These are phyloP conservation scores for Macrobrachium nipponense DNA, from an alignment of 1,140 invertebrate genomes.

Conservation along the genomic window DNA sequence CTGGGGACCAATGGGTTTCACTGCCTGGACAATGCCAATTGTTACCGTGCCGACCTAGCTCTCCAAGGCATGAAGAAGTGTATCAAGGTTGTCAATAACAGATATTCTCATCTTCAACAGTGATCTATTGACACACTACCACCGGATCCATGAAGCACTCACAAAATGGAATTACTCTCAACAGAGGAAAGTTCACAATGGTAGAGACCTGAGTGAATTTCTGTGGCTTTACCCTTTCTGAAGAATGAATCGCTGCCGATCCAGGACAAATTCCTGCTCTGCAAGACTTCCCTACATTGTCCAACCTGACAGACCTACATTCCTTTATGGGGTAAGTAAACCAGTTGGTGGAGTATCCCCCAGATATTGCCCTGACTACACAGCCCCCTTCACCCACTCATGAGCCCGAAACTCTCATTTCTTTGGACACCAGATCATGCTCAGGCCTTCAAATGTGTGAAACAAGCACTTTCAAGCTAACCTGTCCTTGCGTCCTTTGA, in stretches of 20 bases:
- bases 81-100: too few species aligned
- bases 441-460: conserved; percentile 44
- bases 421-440: conserved; percentile 53
- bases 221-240: too few species aligned
- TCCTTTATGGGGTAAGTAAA: too few species aligned
- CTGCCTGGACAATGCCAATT: background rate
- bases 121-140: background rate
- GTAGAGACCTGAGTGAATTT: too few species aligned
- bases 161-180: background rate
- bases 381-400: conserved; percentile 57
- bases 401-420: conserved; percentile 25
- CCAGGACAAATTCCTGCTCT: too few species aligned
- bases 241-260: too few species aligned
- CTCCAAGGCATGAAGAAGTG: too few species aligned
- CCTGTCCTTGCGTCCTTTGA: conserved; percentile 45
- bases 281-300: too few species aligned
- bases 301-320: too few species aligned
- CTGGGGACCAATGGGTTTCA: background rate
- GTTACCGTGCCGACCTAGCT: too few species aligned
- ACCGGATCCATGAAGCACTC: background rate
- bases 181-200: background rate
- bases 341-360: too few species aligned
- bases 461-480: too few species aligned
- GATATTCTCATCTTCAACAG: background rate
- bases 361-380: conserved; percentile 12